Evolutionary conservation across 2,888 invertebrate species (phyloP).

Genomic region (Leucoma salicis): DNA sequence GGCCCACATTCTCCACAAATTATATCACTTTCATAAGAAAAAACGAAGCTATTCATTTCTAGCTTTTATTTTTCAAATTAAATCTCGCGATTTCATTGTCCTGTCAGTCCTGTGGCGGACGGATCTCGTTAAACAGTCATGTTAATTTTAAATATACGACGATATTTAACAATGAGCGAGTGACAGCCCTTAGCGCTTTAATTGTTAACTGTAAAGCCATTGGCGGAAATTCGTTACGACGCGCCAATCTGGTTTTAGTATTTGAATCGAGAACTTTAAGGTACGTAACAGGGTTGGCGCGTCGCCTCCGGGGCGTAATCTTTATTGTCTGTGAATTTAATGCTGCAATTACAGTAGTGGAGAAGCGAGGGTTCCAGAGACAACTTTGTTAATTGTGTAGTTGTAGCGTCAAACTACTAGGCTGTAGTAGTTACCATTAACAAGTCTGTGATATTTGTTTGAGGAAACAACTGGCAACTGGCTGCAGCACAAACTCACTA

Average conservation of each 20-base stretch:
- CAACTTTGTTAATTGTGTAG: conserved; percentile 42
- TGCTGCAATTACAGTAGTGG: conserved; percentile 42
- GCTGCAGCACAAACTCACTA: neutral
- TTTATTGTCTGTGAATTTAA: conserved; percentile 59
- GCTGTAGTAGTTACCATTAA: conserved; percentile 1
- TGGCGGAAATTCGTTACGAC: conserved; percentile 61
- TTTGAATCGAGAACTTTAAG: conserved; percentile 52
- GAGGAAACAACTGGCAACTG: neutral
- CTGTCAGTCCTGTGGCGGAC: conserved; percentile 41
- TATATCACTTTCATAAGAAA: conserved; percentile 50
- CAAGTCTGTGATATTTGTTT: neutral
- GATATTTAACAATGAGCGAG: conserved; percentile 43
- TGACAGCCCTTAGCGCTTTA: conserved; percentile 52
- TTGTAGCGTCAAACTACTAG: conserved; percentile 6
- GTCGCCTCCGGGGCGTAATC: conserved; percentile 51
- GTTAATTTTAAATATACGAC: conserved; percentile 42
- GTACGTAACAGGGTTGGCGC: conserved; percentile 46
- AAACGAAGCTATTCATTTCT: conserved; percentile 48
- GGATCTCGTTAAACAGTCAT: conserved; percentile 53
- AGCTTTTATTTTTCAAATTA: conserved; percentile 32
- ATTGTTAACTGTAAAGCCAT: conserved; percentile 53
- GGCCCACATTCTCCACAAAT: conserved; percentile 42
- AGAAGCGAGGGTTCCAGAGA: conserved; percentile 21
- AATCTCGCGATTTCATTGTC: conserved; percentile 42
- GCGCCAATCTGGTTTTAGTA: conserved; percentile 54